Evolutionary conservation across 2,113 vertebrate genomes (phyloP).

Genomic region (Protobothrops mucrosquamatus): DNA sequence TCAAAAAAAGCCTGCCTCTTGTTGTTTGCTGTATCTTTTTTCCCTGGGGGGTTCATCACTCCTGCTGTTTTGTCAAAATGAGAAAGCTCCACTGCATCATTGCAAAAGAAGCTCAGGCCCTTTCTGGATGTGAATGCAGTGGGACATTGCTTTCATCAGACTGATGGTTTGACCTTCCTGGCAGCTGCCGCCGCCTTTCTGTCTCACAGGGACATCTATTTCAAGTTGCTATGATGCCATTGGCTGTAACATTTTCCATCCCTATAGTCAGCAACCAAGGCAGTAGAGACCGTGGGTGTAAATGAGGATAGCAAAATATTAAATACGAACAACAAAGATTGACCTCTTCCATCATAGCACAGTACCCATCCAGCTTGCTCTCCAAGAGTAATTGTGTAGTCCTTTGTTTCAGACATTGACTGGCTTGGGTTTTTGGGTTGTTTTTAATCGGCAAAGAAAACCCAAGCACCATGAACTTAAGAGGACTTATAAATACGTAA

Average conservation of each 20-base stretch:
- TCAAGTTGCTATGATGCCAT: neutral
- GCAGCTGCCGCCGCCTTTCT: neutral
- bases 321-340: neutral
- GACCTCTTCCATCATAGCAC: neutral
- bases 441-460: neutral
- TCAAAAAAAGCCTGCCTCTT: neutral
- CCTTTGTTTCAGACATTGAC: neutral
- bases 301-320: neutral
- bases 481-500: neutral
- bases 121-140: neutral
- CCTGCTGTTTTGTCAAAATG: neutral
- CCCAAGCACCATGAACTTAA: neutral
- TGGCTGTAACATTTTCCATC: neutral
- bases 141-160: neutral
- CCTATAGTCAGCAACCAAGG: neutral
- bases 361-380: neutral
- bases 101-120: neutral
- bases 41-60: neutral
- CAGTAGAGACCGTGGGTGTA: neutral
- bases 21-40: neutral
- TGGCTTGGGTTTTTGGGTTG: neutral
- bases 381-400: neutral
- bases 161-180: neutral
- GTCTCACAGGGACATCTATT: neutral
- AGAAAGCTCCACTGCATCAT: neutral